phyloP scores from a whole-genome alignment of 1,140 invertebrate genomes.

The Doryteuthis pealeii region DNA sequence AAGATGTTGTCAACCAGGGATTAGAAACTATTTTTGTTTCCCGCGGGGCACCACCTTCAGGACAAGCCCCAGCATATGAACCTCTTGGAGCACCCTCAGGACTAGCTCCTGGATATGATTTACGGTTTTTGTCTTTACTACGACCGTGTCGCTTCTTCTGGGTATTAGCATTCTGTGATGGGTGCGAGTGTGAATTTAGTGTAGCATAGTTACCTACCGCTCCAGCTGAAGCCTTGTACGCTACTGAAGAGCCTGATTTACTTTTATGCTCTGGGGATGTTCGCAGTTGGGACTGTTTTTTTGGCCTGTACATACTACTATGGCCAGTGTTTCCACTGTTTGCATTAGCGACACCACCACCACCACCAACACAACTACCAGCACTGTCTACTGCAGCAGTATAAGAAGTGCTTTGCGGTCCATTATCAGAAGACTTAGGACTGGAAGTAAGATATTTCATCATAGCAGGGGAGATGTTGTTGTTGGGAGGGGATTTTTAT shows the following conservation, averaged over 20 bases:
- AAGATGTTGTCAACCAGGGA: neutral
- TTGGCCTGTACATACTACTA: neutral
- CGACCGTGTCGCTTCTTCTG: neutral
- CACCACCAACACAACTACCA: neutral
- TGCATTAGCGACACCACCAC: neutral
- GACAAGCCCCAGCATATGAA: slow-evolving; percentile 8
- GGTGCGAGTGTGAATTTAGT: too few relatives aligned
- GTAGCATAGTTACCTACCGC: neutral
- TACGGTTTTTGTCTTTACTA: slow-evolving; percentile 7
- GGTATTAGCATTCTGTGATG: too few relatives aligned
- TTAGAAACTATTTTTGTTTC: neutral
- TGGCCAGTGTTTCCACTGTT: neutral
- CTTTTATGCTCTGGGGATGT: slow-evolving; percentile 1
- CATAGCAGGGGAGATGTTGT: neutral
- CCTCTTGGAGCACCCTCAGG: neutral
- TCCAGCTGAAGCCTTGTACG: neutral
- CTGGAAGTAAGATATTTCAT: neutral
- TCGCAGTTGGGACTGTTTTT: neutral
- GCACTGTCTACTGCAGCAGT: neutral
- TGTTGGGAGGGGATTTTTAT: neutral
- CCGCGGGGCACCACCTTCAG: neutral
- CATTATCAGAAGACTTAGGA: neutral
- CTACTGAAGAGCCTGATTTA: neutral
- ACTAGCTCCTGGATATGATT: slow-evolving; percentile 10
- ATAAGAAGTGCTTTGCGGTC: neutral